Evolutionary conservation across 2,888 invertebrate genomes (phyloP).

Genomic region (Melangyna quadrimaculata): DNA sequence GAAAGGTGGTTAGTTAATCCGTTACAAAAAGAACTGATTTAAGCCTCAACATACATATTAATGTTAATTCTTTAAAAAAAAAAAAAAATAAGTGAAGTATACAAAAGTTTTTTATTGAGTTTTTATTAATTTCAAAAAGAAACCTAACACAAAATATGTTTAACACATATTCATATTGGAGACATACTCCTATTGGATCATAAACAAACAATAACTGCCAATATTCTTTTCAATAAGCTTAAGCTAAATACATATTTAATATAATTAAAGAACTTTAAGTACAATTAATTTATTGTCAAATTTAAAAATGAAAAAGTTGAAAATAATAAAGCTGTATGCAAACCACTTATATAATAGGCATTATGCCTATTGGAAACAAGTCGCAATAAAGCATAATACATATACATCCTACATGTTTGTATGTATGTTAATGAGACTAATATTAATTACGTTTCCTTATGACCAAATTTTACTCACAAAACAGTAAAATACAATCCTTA

Average conservation of each 20-base stretch:
- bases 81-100: not conserved
- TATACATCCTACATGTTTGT: not conserved
- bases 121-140: not conserved
- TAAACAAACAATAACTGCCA: conserved; percentile 28
- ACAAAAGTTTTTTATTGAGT: not conserved
- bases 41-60: not conserved
- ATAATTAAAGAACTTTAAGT: conserved; percentile 27
- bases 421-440: conserved; percentile 48
- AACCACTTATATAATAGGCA: conserved; percentile 21
- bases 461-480: conserved; percentile 29
- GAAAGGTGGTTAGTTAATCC: not conserved
- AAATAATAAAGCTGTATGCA: conserved; percentile 31
- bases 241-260: conserved; percentile 40
- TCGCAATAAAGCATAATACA: conserved; percentile 47
- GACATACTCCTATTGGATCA: not conserved
- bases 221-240: conserved; percentile 24
- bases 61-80: not conserved
- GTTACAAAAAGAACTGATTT: not conserved
- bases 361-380: conserved; percentile 50
- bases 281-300: conserved; percentile 66
- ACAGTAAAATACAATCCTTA: conserved; percentile 27
- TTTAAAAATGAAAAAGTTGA: conserved; percentile 27
- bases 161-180: no score
- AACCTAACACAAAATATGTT: not conserved
- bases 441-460: conserved; percentile 44